phyloP scores from a whole-genome alignment of 2,888 invertebrate genomes.

The Oscheius sp. region DNA sequence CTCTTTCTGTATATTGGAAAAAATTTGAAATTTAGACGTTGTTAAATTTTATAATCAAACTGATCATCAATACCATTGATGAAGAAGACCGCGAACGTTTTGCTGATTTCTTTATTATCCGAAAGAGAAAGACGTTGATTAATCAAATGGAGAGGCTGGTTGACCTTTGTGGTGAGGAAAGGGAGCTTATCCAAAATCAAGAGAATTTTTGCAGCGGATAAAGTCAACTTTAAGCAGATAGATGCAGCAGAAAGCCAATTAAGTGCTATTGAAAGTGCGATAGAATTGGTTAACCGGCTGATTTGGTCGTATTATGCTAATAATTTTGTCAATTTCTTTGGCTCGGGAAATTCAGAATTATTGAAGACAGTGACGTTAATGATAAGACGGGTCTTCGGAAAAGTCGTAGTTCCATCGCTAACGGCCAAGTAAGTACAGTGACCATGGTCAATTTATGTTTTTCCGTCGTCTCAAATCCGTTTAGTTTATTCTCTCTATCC shows the following conservation, averaged over 20 bases:
- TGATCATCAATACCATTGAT: not conserved
- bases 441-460: constrained; percentile 5
- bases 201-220: not conserved
- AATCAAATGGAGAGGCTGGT: not conserved
- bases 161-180: not conserved
- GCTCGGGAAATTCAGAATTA: not conserved
- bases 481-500: not conserved
- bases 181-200: constrained; percentile 5
- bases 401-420: constrained; percentile 1
- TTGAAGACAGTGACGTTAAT: not conserved
- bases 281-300: constrained; percentile 8
- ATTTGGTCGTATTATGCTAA: constrained; percentile 24
- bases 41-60: not conserved
- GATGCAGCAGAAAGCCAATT: not conserved
- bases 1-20: not conserved
- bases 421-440: constrained; percentile 16
- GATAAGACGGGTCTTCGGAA: not conserved
- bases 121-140: not conserved
- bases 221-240: constrained; percentile 2
- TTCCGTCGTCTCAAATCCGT: not conserved
- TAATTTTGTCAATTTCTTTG: not conserved
- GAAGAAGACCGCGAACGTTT: not conserved
- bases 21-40: not conserved
- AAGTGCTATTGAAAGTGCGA: not conserved
- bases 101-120: not conserved